Conservation (phyloP, 2,113 vertebrate species). For the Gopherus evgoodei region DNA sequence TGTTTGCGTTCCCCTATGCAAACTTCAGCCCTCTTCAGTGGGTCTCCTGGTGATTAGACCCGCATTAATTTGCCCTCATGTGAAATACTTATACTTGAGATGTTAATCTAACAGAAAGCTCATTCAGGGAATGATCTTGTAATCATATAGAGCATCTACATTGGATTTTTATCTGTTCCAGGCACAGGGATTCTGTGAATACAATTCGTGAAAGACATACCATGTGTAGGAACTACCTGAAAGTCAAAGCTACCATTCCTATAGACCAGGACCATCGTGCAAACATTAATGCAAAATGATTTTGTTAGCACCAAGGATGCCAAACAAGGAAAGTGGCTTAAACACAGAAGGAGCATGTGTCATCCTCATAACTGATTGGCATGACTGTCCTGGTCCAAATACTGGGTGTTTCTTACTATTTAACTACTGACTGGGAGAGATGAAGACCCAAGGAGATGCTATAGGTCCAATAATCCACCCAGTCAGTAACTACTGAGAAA, state of each 20-base stretch:
- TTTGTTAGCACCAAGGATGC: neutral
- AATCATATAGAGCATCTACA: neutral
- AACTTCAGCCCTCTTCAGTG: neutral
- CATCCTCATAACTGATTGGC: neutral
- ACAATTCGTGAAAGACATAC: neutral
- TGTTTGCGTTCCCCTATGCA: neutral
- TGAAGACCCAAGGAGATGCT: conserved; percentile 10
- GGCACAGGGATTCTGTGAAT: neutral
- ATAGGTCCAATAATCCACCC: conserved; percentile 11
- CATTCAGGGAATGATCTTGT: neutral
- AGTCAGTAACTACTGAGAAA: conserved; percentile 17
- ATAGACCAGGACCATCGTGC: neutral
- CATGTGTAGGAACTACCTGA: neutral
- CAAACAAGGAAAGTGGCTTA: conserved; percentile 22
- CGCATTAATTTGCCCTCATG: no score
- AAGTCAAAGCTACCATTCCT: neutral
- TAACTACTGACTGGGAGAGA: conserved; percentile 15
- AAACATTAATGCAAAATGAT: conserved; percentile 1
- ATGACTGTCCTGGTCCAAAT: neutral
- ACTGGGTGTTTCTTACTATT: conserved; percentile 17
- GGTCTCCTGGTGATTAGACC: neutral
- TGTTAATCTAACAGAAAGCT: neutral
- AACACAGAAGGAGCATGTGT: neutral
- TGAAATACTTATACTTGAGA: neutral
- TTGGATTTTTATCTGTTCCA: neutral